Base-by-base conservation (phyloP, 2,888 invertebrate species). In the Zaprionus bogoriensis region DNA sequence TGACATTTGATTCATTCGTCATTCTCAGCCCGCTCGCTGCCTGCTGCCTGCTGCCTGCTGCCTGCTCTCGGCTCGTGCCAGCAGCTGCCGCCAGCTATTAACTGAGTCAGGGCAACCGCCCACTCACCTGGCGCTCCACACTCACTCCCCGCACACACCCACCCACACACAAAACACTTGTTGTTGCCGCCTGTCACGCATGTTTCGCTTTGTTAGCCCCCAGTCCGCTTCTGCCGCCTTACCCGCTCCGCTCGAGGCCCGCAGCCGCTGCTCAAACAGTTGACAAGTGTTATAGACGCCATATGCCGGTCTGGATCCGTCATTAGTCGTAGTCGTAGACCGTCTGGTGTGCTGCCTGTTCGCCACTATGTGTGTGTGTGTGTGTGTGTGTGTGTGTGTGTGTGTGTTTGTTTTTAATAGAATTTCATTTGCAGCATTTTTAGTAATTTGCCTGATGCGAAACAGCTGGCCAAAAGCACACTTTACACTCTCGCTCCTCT, bases 1-100 rank as follows among this genome's bases (percentile, higher is more conserved):
- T 88, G 89, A 88, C 89, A 88, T 88, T 89, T 89, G 89, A 84
- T 88, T 89, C 89, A 89, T 89, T 88, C 89, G 89, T 89, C 88
- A 88, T 89, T 80, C 60, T 64, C 22, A 9, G n/a, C 20, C 14
- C 17, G 2, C 36, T 38, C 32, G 10, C 14, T 14, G 32, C 32
- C 14, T 14, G 6, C 4, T 32, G n/a, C 10, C 32, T 23, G 23
- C 23, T 23, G 23, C 23, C 23, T 23, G 23, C 23, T 32, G 32
- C 10, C 14, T 32, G n/a, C 4, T 10, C 38, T 9, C 17, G 10
- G 22, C 22, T 14, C 7, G 7, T 36, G 36, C 10, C 17, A 19
- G 19, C 20, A 41, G 41, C 22, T 19, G 19, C 28, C 50, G 46
- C 62, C 36, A 55, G 52, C 75, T 71, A 74, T 72, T 74, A 72